These are phyloP conservation scores for Sinosuthora webbiana DNA, from an alignment of 2,113 vertebrate species.

Conservation along the genomic window DNA sequence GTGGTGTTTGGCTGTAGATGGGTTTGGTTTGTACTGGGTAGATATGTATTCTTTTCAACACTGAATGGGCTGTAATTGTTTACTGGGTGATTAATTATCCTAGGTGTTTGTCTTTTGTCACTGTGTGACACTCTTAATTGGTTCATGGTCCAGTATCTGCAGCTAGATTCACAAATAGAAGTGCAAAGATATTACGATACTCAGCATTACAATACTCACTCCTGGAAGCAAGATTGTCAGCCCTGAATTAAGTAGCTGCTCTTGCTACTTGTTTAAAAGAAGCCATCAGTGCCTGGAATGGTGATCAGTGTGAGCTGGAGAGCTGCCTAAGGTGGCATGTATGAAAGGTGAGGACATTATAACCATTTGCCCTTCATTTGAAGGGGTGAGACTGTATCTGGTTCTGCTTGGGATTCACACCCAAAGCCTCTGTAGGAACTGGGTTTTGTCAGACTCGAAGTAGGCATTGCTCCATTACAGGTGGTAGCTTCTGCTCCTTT, in stretches of 20 bases:
- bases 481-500: neutral
- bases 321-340: fast-evolving
- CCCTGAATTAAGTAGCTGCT: neutral
- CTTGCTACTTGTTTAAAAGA: neutral
- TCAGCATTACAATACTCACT: neutral
- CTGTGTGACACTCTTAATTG: neutral
- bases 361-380: neutral
- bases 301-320: neutral
- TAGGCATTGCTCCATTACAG: neutral
- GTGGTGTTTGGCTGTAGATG: neutral
- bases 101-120: neutral
- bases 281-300: neutral
- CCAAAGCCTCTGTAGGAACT: neutral
- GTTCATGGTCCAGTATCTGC: neutral
- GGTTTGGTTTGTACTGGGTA: neutral
- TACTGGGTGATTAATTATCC: neutral
- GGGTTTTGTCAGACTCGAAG: neutral
- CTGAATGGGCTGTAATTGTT: neutral
- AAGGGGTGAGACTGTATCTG: neutral
- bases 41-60: neutral
- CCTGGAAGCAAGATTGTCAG: neutral
- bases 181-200: neutral
- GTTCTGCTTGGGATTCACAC: neutral
- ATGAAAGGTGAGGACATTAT: neutral
- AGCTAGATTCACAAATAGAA: neutral